Evolutionary conservation across 1,140 invertebrate genomes (phyloP).

Genomic region (Drosophila ficusphila): DNA sequence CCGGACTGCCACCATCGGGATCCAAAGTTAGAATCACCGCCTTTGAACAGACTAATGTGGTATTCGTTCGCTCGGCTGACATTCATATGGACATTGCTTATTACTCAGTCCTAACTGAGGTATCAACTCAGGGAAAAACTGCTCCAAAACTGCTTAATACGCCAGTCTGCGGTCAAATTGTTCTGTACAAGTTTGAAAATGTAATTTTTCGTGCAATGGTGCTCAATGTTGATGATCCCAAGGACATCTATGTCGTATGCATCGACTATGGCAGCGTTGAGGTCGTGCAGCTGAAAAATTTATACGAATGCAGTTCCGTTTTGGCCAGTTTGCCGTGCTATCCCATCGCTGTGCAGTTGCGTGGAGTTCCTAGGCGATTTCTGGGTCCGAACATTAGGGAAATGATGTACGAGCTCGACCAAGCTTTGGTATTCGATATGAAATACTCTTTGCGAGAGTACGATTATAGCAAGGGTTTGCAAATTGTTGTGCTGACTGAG

Average conservation of each 20-base stretch:
- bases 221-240: slow-evolving; percentile 45
- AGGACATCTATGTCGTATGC: slow-evolving; percentile 59
- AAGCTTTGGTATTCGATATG: slow-evolving; percentile 38
- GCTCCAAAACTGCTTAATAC: slow-evolving; percentile 14
- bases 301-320: slow-evolving; percentile 49
- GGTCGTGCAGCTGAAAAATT: slow-evolving; percentile 28
- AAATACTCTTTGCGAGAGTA: slow-evolving; percentile 49
- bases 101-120: slow-evolving; percentile 33
- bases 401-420: slow-evolving; percentile 51
- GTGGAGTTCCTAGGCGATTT: slow-evolving; percentile 48
- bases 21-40: slow-evolving; percentile 62
- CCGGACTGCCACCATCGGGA: slow-evolving; percentile 40
- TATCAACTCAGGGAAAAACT: slow-evolving; percentile 26
- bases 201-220: slow-evolving; percentile 63
- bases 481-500: slow-evolving; percentile 51
- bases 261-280: slow-evolving; percentile 76
- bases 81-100: slow-evolving; percentile 48
- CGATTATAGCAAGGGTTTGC: slow-evolving; percentile 33
- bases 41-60: slow-evolving; percentile 65
- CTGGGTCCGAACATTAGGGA: slow-evolving; percentile 53
- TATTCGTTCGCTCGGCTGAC: slow-evolving; percentile 63
- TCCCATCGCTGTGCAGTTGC: slow-evolving; percentile 61
- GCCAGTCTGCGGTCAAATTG: slow-evolving; percentile 63
- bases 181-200: slow-evolving; percentile 47
- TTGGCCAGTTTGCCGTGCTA: slow-evolving; percentile 46